Evolutionary conservation across 2,113 vertebrate species (phyloP).

Genomic region (Urocitellus parryii): DNA sequence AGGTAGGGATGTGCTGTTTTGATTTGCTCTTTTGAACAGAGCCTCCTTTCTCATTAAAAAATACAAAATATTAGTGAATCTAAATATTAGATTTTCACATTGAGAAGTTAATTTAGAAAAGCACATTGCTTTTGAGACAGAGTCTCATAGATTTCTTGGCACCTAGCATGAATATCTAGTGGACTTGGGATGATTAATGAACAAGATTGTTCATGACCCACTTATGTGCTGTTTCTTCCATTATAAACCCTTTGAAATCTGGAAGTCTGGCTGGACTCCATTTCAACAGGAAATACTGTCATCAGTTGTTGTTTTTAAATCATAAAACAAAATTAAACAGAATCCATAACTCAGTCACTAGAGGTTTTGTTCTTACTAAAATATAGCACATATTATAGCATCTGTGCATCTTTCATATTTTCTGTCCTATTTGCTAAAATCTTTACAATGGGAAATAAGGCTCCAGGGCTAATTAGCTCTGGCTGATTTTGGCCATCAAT

Average conservation of each 20-base stretch:
- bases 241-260: conserved; percentile 55
- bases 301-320: background rate
- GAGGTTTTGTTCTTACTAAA: background rate
- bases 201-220: conserved; percentile 59
- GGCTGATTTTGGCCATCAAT: background rate
- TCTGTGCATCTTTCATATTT: background rate
- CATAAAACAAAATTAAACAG: background rate
- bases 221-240: conserved; percentile 17
- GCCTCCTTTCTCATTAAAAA: background rate
- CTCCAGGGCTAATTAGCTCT: background rate
- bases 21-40: background rate
- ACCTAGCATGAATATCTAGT: background rate
- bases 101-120: conserved; percentile 66
- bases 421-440: background rate
- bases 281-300: background rate
- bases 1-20: background rate
- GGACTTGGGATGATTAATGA: conserved; percentile 70
- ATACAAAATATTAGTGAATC: conserved; percentile 10
- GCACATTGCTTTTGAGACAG: conserved; percentile 27
- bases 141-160: conserved; percentile 14
- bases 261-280: conserved; percentile 30
- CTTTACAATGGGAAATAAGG: background rate
- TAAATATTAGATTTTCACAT: conserved; percentile 24
- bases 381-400: background rate
- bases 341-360: background rate